Percentiles rank a stretch among this genome's conserved stretches.
These are phyloP conservation scores for Andrena camellia DNA, from an alignment of 2,888 invertebrate species.

Conservation along the genomic window DNA sequence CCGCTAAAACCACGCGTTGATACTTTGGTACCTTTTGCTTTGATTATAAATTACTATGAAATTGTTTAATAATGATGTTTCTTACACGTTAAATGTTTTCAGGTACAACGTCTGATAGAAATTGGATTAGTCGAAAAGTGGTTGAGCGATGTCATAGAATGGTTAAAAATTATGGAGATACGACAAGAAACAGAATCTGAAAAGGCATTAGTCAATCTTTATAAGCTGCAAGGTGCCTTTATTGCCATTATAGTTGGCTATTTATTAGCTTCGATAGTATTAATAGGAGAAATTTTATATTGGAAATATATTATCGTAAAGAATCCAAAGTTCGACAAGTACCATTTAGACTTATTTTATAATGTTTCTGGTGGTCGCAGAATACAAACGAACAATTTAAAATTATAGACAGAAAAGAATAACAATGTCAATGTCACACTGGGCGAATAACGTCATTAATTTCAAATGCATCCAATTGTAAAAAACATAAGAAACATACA, in stretches of 20 bases:
- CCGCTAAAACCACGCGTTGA: slow-evolving; percentile 91
- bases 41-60: not conserved
- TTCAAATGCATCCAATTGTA: too few species aligned
- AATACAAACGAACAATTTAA: not conserved
- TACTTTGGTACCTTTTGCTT: slow-evolving; percentile 84
- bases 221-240: slow-evolving; percentile 92
- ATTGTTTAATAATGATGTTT: slow-evolving; percentile 5
- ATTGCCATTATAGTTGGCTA: slow-evolving; percentile 91
- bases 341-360: slow-evolving; percentile 87
- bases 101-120: slow-evolving; percentile 89
- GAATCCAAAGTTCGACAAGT: slow-evolving; percentile 91
- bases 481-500: too few species aligned
- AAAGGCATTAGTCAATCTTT: slow-evolving; percentile 92
- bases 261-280: slow-evolving; percentile 86
- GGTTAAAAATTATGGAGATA: slow-evolving; percentile 87
- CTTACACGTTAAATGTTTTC: slow-evolving; percentile 34
- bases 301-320: slow-evolving; percentile 89
- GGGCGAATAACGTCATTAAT: not conserved
- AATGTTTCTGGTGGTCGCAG: slow-evolving; percentile 44
- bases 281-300: slow-evolving; percentile 89
- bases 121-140: slow-evolving; percentile 92
- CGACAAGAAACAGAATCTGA: slow-evolving; percentile 86
- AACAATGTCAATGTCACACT: not conserved
- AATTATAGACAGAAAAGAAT: not conserved
- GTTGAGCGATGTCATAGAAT: slow-evolving; percentile 90